Evolutionary conservation across 1,140 invertebrate species (phyloP).

Genomic region (Sycophila sp.): DNA sequence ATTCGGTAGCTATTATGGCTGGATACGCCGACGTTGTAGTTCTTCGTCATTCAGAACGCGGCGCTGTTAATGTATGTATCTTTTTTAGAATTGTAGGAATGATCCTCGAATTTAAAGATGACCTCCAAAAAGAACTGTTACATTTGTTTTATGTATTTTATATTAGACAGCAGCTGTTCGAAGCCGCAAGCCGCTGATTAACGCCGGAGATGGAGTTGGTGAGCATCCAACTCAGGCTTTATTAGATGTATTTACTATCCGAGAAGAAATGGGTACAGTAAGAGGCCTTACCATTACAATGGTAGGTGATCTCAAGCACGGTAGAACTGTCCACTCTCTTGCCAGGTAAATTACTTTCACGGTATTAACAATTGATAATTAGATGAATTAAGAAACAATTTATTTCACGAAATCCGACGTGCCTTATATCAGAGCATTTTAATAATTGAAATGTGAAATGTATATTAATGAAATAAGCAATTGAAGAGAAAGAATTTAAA

Average conservation of each 20-base stretch:
- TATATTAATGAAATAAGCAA: no score
- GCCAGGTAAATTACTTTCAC: slow-evolving; percentile 70
- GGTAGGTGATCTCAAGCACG: slow-evolving; percentile 97
- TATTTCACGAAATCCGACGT: no score
- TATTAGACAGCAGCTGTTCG: slow-evolving; percentile 80
- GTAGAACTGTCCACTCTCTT: slow-evolving; percentile 97
- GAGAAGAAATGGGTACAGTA: slow-evolving; percentile 98
- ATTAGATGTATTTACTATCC: slow-evolving; percentile 97
- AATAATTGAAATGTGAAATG: no score
- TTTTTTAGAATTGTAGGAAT: neutral
- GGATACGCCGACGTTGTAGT: slow-evolving; percentile 93
- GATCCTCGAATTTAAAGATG: neutral
- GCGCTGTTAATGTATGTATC: slow-evolving; percentile 85
- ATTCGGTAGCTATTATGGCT: slow-evolving; percentile 86
- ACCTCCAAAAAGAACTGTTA: neutral
- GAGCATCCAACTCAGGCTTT: slow-evolving; percentile 99
- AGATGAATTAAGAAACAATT: no score
- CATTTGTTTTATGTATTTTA: slow-evolving; percentile 1
- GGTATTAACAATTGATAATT: neutral
- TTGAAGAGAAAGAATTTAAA: no score
- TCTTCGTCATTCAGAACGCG: slow-evolving; percentile 90
- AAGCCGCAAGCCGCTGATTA: slow-evolving; percentile 90
- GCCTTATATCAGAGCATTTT: no score
- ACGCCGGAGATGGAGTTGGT: slow-evolving; percentile 97
- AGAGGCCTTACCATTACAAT: slow-evolving; percentile 94